phyloP scores from a whole-genome alignment of 2,113 vertebrate species.

The Chinchilla lanigera region DNA sequence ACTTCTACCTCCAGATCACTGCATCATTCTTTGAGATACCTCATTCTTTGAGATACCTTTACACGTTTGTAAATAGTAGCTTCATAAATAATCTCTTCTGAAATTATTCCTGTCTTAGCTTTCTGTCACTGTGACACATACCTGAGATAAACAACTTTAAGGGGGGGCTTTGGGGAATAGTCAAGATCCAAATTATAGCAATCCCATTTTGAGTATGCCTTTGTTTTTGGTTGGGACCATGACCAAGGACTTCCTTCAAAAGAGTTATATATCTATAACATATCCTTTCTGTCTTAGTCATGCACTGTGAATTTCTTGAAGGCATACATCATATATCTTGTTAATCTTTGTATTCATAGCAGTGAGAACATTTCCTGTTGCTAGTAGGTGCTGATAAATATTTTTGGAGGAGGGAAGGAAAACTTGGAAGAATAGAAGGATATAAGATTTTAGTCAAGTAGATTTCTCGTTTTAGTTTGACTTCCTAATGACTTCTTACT shows the following conservation, averaged over 20 bases:
- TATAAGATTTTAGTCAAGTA: neutral
- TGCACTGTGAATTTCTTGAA: neutral
- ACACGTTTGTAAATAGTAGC: neutral
- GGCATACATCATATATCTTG: neutral
- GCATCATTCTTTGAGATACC: neutral
- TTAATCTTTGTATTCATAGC: neutral
- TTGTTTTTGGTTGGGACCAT: neutral
- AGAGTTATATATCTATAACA: neutral
- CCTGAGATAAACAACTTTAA: neutral
- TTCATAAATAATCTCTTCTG: neutral
- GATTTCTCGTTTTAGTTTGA: neutral
- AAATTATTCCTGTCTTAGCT: neutral
- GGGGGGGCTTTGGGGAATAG: neutral
- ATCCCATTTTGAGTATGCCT: neutral
- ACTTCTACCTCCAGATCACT: neutral
- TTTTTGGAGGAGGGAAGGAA: neutral
- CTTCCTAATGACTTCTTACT: neutral
- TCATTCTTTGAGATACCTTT: too few species aligned
- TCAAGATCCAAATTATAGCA: neutral
- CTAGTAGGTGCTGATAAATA: neutral
- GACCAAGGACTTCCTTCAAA: neutral
- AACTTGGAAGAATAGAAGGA: neutral
- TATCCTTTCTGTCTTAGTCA: slow-evolving; percentile 1
- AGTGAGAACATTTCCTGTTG: neutral
- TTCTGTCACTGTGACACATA: neutral